phyloP scores from a whole-genome alignment of 2,888 invertebrate genomes.

The Papilio elwesi region DNA sequence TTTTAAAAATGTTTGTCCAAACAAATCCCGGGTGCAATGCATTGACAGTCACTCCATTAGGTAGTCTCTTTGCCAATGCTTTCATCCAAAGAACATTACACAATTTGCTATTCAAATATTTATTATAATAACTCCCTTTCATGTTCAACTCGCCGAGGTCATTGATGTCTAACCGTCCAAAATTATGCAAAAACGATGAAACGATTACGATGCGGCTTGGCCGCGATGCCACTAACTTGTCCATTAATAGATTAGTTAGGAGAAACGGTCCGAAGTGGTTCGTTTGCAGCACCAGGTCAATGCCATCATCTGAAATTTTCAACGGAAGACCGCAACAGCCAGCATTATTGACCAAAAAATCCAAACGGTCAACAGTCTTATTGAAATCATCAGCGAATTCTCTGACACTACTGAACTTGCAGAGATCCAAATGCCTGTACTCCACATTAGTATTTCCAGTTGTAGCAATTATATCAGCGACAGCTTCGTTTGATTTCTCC shows the following conservation, averaged over 20 bases:
- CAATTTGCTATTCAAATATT: constrained; percentile 76
- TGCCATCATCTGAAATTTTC: constrained; percentile 82
- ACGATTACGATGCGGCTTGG: constrained; percentile 76
- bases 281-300: constrained; percentile 86
- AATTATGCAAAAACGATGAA: constrained; percentile 64
- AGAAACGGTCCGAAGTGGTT: constrained; percentile 90
- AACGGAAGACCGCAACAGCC: constrained; percentile 72
- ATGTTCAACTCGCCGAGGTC: constrained; percentile 50
- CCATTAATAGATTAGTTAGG: constrained; percentile 86
- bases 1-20: constrained; percentile 90
- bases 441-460: constrained; percentile 88
- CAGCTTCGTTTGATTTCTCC: constrained; percentile 87
- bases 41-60: constrained; percentile 88
- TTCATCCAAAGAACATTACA: constrained; percentile 71
- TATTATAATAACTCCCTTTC: constrained; percentile 60
- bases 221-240: constrained; percentile 68
- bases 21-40: constrained; percentile 93
- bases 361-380: constrained; percentile 74
- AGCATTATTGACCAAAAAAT: constrained; percentile 87
- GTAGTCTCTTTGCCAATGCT: constrained; percentile 67
- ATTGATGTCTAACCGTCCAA: constrained; percentile 77
- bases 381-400: constrained; percentile 86
- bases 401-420: constrained; percentile 79
- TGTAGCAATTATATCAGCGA: constrained; percentile 87
- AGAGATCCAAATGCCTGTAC: constrained; percentile 80